phyloP scores from a whole-genome alignment of 1,140 invertebrate genomes.

The Chymomyza costata region DNA sequence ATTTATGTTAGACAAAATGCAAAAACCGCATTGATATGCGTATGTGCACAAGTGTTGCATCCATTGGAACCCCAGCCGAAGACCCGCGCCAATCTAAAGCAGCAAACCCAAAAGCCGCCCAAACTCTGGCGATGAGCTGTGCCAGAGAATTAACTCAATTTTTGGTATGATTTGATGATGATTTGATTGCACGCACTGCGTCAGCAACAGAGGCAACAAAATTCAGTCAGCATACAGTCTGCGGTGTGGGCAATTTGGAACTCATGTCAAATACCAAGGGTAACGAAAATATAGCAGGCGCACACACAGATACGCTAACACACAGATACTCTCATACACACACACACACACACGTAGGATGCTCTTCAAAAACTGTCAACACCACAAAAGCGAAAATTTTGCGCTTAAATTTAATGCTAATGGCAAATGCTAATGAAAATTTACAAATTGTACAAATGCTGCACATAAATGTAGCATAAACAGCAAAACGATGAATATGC shows the following conservation, averaged over 20 bases:
- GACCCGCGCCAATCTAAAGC: no score
- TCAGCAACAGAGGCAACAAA: no score
- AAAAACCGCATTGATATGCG: slow-evolving; percentile 42
- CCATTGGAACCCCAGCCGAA: no score
- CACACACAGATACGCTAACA: slow-evolving; percentile 18
- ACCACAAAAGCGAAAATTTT: slow-evolving; percentile 43
- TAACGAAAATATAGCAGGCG: slow-evolving; percentile 41
- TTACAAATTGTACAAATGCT: slow-evolving; percentile 50
- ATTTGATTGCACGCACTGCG: slow-evolving; percentile 60
- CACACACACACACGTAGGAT: slow-evolving; percentile 12
- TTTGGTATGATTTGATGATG: slow-evolving; percentile 64
- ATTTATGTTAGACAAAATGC: slow-evolving; percentile 50
- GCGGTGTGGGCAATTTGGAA: slow-evolving; percentile 12
- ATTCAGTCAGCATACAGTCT: neutral
- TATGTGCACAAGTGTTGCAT: slow-evolving; percentile 4
- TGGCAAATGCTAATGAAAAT: slow-evolving; percentile 60
- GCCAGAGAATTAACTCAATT: slow-evolving; percentile 62
- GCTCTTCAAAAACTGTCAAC: no score
- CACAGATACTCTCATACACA: neutral
- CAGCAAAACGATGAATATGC: slow-evolving; percentile 28
- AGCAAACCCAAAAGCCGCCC: slow-evolving; percentile 32
- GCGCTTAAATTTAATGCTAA: slow-evolving; percentile 54
- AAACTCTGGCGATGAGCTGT: slow-evolving; percentile 52
- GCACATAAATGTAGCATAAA: slow-evolving; percentile 45
- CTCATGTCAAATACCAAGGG: slow-evolving; percentile 8